Conservation (phyloP, 92 coral and sea anemone species). For the Porites evermanni region DNA sequence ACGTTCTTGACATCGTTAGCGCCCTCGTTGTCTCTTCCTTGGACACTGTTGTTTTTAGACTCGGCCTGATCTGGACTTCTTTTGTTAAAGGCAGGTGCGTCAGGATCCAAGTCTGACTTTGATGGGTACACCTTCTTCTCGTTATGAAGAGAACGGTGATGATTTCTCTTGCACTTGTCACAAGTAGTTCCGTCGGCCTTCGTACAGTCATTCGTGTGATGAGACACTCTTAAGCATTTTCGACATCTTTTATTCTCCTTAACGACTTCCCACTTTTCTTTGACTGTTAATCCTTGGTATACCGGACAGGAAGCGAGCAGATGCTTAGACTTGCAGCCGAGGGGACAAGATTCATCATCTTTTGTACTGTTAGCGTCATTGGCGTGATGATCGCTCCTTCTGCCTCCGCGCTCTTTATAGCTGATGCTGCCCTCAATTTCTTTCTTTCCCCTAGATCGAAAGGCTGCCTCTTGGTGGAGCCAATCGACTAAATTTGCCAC, state of each 20-base stretch:
- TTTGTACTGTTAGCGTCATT: neutral
- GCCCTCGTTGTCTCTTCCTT: neutral
- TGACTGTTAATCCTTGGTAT: conserved; percentile 61
- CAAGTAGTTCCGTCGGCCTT: conserved; percentile 62
- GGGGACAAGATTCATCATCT: conserved; percentile 55
- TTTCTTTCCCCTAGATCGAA: conserved; percentile 67
- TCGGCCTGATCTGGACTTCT: conserved; percentile 16
- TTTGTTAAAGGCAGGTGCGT: conserved; percentile 31
- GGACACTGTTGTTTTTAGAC: neutral
- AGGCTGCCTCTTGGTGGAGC: conserved; percentile 71
- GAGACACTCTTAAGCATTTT: conserved; percentile 60
- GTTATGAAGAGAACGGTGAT: too few species aligned
- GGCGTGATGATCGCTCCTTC: conserved; percentile 39
- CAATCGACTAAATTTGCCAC: conserved; percentile 47
- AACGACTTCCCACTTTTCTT: conserved; percentile 70
- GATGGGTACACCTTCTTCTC: conserved; percentile 2
- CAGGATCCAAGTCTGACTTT: conserved; percentile 14
- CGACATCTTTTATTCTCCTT: conserved; percentile 60
- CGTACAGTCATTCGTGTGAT: conserved; percentile 65
- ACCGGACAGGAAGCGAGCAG: conserved; percentile 69
- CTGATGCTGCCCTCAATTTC: conserved; percentile 20
- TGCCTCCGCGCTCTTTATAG: conserved; percentile 10
- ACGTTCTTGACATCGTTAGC: neutral
- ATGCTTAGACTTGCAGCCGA: conserved; percentile 68
- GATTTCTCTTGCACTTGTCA: conserved; percentile 34